Percentiles rank a stretch among this genome's conserved stretches.
These are phyloP conservation scores for Anhinga anhinga DNA, from an alignment of 2,113 vertebrate genomes.

Conservation along the genomic window DNA sequence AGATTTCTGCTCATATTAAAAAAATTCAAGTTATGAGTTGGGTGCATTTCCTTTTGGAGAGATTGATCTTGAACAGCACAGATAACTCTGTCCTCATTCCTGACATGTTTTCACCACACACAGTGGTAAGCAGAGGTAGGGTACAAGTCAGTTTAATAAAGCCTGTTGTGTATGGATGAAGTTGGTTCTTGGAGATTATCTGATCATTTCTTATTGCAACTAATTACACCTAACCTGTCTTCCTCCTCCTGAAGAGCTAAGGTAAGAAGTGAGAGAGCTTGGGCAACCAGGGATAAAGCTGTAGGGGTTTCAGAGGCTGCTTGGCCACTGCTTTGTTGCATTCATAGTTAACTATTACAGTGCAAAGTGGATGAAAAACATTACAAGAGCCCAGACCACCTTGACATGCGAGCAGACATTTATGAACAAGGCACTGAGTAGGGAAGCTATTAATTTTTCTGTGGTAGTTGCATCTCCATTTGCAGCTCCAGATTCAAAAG, in stretches of 20 bases:
- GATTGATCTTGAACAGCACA: not conserved
- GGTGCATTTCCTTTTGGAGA: not conserved
- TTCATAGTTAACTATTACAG: not conserved
- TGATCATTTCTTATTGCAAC: not conserved
- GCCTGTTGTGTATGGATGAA: not conserved
- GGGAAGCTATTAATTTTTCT: not conserved
- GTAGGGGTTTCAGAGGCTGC: not conserved
- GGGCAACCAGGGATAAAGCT: not conserved
- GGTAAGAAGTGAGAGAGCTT: not conserved
- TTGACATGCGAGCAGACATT: not conserved
- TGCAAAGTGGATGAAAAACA: not conserved
- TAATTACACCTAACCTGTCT: not conserved
- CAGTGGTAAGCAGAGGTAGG: not conserved
- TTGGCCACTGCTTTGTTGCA: not conserved
- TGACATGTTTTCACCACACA: not conserved
- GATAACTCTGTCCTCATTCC: not conserved
- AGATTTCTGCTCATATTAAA: not conserved
- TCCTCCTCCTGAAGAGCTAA: not conserved
- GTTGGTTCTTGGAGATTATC: not conserved
- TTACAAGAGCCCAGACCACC: not conserved
- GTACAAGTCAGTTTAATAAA: not conserved
- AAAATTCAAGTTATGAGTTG: not conserved
- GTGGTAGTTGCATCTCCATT: not conserved
- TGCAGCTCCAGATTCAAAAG: not conserved
- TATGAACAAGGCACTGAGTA: not conserved